Evolutionary conservation across 2,888 invertebrate species (phyloP).

Genomic region (Candidula unifasciata): DNA sequence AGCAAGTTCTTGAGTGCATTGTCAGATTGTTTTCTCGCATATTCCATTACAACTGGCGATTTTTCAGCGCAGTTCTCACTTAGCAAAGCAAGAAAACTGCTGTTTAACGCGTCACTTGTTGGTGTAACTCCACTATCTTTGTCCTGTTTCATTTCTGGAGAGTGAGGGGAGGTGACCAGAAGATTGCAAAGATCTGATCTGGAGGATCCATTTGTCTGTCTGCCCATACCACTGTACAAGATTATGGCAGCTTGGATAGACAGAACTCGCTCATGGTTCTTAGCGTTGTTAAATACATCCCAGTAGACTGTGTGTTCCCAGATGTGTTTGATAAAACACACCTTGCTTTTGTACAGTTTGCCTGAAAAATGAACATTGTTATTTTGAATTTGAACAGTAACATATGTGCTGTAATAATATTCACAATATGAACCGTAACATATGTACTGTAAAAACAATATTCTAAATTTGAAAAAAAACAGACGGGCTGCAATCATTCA

Average conservation of each 20-base stretch:
- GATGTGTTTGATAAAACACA: slow-evolving; percentile 74
- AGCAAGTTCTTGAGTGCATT: not conserved
- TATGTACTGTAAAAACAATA: too few species aligned
- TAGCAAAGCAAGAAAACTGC: not conserved
- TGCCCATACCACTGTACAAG: slow-evolving; percentile 60
- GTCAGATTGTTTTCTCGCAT: not conserved
- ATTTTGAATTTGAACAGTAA: not conserved
- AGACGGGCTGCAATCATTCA: too few species aligned
- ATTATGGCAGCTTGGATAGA: slow-evolving; percentile 76
- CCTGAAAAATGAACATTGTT: slow-evolving; percentile 61
- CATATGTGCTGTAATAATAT: too few species aligned
- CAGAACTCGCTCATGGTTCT: slow-evolving; percentile 74
- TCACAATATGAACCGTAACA: too few species aligned
- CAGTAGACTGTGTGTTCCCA: slow-evolving; percentile 76
- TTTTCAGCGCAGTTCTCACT: not conserved
- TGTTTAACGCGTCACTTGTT: not conserved
- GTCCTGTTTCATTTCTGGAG: slow-evolving; percentile 48
- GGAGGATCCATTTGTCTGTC: not conserved
- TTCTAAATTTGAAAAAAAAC: too few species aligned
- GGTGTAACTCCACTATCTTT: not conserved
- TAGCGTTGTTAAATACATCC: slow-evolving; percentile 72
- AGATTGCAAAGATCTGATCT: slow-evolving; percentile 52
- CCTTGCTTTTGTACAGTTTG: slow-evolving; percentile 75
- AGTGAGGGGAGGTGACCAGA: slow-evolving; percentile 67
- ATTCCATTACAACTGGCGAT: not conserved